Conservation (phyloP, 2,888 invertebrate species). For the Malacosoma neustria region DNA sequence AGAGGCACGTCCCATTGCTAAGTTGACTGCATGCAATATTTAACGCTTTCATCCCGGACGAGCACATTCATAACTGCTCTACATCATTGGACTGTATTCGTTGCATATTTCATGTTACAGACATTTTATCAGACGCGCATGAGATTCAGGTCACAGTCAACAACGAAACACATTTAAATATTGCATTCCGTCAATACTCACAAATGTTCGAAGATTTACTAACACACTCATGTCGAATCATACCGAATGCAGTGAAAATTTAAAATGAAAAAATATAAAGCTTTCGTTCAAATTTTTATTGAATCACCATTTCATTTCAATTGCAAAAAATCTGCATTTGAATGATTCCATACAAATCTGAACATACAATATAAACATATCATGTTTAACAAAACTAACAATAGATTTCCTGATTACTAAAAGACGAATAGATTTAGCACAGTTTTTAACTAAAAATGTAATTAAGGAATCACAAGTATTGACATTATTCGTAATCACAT, state of each 20-base stretch:
- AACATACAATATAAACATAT: slow-evolving; percentile 26
- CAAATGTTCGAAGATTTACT: slow-evolving; percentile 26
- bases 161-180: slow-evolving; percentile 60
- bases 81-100: slow-evolving; percentile 40
- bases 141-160: slow-evolving; percentile 37
- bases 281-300: neutral
- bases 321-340: slow-evolving; percentile 17
- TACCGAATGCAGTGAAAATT: slow-evolving; percentile 25
- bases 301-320: slow-evolving; percentile 11
- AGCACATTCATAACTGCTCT: slow-evolving; percentile 53
- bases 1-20: slow-evolving; percentile 67
- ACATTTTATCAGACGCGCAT: slow-evolving; percentile 48
- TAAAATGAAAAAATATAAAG: slow-evolving; percentile 8
- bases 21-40: slow-evolving; percentile 75
- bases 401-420: too few relatives aligned
- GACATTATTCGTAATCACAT: neutral
- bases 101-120: slow-evolving; percentile 45
- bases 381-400: slow-evolving; percentile 22
- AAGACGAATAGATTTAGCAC: slow-evolving; percentile 5
- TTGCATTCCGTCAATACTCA: slow-evolving; percentile 71
- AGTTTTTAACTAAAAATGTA: slow-evolving; percentile 3
- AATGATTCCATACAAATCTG: slow-evolving; percentile 20
- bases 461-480: too few relatives aligned
- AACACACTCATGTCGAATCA: slow-evolving; percentile 47
- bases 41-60: slow-evolving; percentile 59